Evolutionary conservation across 1,140 invertebrate genomes (phyloP).

Genomic region (Zaprionus ghesquierei): DNA sequence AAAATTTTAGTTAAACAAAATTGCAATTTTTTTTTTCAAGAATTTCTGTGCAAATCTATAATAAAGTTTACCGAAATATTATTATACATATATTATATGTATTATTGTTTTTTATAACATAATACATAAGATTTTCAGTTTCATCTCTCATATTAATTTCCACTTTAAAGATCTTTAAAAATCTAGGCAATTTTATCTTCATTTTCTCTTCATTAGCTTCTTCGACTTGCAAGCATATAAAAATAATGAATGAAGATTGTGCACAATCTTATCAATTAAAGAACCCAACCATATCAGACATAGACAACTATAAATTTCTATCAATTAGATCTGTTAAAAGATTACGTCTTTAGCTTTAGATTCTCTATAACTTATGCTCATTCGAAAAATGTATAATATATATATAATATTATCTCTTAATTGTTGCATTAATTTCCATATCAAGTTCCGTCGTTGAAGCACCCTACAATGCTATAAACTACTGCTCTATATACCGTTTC

Average conservation of each 20-base stretch:
- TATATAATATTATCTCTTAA: not conserved
- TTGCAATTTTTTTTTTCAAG: too few relatives aligned
- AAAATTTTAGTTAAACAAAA: too few relatives aligned
- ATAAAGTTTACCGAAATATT: too few relatives aligned
- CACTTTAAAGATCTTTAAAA: not conserved
- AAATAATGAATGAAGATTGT: too few relatives aligned
- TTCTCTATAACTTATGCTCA: not conserved
- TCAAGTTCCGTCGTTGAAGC: not conserved
- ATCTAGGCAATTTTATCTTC: not conserved
- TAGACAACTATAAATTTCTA: not conserved
- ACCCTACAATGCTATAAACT: too few relatives aligned
- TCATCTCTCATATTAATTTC: too few relatives aligned
- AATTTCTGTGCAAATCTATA: too few relatives aligned
- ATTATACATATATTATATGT: too few relatives aligned
- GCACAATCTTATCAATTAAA: not conserved
- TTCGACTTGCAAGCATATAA: not conserved
- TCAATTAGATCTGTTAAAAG: not conserved
- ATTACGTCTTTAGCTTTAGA: too few relatives aligned
- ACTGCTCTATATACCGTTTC: not conserved
- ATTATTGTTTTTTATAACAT: too few relatives aligned
- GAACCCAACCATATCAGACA: not conserved
- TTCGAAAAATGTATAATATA: not conserved
- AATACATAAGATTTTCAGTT: too few relatives aligned
- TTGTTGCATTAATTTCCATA: not conserved
- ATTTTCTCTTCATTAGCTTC: not conserved